These are phyloP conservation scores for Leptopilina boulardi DNA, from an alignment of 1,140 invertebrate genomes.

Conservation along the genomic window DNA sequence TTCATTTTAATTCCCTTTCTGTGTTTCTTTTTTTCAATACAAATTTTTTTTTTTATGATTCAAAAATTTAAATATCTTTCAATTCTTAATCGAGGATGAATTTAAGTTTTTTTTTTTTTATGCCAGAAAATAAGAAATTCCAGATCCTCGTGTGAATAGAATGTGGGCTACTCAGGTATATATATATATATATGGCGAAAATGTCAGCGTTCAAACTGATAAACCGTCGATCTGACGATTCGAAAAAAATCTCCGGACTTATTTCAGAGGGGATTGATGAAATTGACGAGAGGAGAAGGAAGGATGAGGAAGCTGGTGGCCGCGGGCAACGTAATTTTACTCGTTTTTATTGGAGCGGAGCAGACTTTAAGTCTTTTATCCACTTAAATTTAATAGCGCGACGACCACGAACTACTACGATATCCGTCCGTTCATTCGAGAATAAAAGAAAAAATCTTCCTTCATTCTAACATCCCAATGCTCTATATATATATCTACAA, in stretches of 20 bases:
- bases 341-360: conserved; percentile 69
- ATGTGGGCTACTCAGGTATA: background rate
- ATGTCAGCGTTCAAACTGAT: conserved; percentile 4
- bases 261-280: conserved; percentile 50
- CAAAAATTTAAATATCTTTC: too few relatives aligned
- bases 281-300: conserved; percentile 55
- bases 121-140: background rate
- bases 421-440: conserved; percentile 16
- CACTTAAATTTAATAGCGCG: conserved; percentile 73
- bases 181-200: background rate
- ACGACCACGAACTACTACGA: conserved; percentile 47
- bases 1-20: background rate
- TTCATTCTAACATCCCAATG: background rate
- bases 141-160: background rate
- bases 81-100: too few relatives aligned
- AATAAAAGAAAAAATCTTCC: conserved; percentile 18
- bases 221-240: conserved; percentile 32
- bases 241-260: conserved; percentile 47
- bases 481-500: background rate
- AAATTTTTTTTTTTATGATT: too few relatives aligned
- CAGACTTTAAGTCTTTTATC: conserved; percentile 71
- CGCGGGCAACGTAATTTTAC: conserved; percentile 67
- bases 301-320: conserved; percentile 42
- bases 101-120: background rate
- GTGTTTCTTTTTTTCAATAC: background rate